Base-by-base conservation (phyloP, 2,888 invertebrate genomes). In the Dugesia japonica region DNA sequence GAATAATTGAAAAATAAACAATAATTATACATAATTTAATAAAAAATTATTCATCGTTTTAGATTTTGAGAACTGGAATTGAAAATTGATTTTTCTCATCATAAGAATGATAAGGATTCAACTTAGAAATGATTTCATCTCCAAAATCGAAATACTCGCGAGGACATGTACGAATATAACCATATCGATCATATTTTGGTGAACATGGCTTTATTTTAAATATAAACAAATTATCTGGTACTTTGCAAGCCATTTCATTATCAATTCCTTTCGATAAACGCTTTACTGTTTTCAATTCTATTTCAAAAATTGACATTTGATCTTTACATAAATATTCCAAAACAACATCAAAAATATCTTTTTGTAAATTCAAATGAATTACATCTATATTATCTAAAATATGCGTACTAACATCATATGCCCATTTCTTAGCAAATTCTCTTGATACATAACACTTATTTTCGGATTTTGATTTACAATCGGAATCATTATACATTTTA, bases 161-260 rank as follows among this genome's bases (percentile, higher is more conserved):
- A 1, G 56, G 20, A 23, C 56, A 56, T 56, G n/a, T 7, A 13
- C 56, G 56, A n/a, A 20, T 1, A n/a, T 56, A 56, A 56, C 56
- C 56, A 23, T 56, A 56, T 20, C 56, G 56, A n/a, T 56, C 56
- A 56, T 56, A 56, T 23, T 56, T 56, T 56, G 56, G 56, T 56
- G n/a, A 56, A 56, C 56, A 56, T 56, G 56, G 56, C 23, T 56
- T 56, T 20, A n/a, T 1, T 56, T 56, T 56, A 7, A 20, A 9
- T n/a, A 56, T 23, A 56, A 9, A 56, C n/a, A 56, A 20, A 13
- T 56, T 56, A 23, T 56, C 17, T 56, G 56, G 56, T 56, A 56
- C 17, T 56, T 56, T 56, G n/a, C 56, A 56, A 23, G 56, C 56
- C 56, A 56, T 56, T 23, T 56, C 56, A 56, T 56, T 56, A n/a